These are phyloP conservation scores for Paralichthys olivaceus DNA, from an alignment of 2,113 vertebrate genomes.

Conservation along the genomic window DNA sequence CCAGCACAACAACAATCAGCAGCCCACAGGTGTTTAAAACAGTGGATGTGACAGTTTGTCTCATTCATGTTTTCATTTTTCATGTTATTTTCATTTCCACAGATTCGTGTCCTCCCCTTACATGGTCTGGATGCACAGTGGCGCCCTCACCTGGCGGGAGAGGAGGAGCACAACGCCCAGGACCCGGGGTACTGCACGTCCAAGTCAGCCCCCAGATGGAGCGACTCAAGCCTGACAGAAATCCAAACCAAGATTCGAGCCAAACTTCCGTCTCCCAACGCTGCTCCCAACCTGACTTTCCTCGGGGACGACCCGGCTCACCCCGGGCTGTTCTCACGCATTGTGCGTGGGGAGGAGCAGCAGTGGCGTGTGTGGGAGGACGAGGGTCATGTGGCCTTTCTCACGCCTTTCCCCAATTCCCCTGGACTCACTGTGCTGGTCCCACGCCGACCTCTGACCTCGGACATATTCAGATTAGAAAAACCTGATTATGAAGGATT, in stretches of 20 bases:
- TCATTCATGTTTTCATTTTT: neutral
- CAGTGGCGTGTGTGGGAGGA: slow-evolving; percentile 86
- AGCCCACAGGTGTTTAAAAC: too few relatives aligned
- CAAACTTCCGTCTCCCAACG: slow-evolving; percentile 56
- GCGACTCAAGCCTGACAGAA: slow-evolving; percentile 61
- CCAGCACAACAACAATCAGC: neutral
- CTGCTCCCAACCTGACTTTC: slow-evolving; percentile 64
- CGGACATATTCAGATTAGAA: slow-evolving; percentile 78
- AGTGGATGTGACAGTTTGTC: neutral
- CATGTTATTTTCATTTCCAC: neutral
- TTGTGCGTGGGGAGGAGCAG: slow-evolving; percentile 82
- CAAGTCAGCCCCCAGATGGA: slow-evolving; percentile 79
- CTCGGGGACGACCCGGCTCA: slow-evolving; percentile 70
- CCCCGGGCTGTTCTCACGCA: slow-evolving; percentile 76
- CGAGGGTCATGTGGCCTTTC: slow-evolving; percentile 77
- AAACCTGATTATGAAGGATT: slow-evolving; percentile 72
- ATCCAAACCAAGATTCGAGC: slow-evolving; percentile 70
- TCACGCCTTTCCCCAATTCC: slow-evolving; percentile 84
- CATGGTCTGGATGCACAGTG: slow-evolving; percentile 79
- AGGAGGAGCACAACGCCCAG: slow-evolving; percentile 69
- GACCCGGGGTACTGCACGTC: slow-evolving; percentile 82
- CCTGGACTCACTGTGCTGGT: slow-evolving; percentile 81
- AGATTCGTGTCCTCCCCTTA: slow-evolving; percentile 79
- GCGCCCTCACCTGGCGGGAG: slow-evolving; percentile 76
- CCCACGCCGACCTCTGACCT: slow-evolving; percentile 80